Base-by-base conservation (phyloP, 2,888 invertebrate genomes). In the Nymphalis c-album region DNA sequence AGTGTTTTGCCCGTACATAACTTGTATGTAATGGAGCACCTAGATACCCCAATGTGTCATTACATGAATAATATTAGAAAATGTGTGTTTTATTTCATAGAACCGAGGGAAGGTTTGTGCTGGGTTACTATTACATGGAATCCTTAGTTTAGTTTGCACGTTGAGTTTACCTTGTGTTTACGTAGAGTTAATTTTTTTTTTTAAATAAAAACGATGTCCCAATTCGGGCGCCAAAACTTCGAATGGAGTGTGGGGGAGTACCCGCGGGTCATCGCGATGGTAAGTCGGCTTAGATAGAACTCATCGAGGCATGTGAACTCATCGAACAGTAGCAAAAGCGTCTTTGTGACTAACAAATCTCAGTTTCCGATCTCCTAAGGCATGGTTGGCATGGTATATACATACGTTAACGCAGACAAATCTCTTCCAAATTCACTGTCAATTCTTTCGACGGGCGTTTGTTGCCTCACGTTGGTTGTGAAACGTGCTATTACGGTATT, bases 391-490 rank as follows among this genome's bases (percentile, higher is more conserved):
- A 90, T 91, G 88, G 78, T 83, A 74, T 55, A 55, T 67, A 80
- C 85, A 80, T 87, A 86, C 86, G 85, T 88, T 88, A 86, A 77
- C 75, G 78, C 78, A 78, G 77, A 79, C 79, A 80, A 86, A 85
- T 89, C 87, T 89, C 90, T 88, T 80, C 82, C 79, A 78, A 80
- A 79, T 82, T 87, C 86, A 85, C 88, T 88, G 91, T 91, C 91
- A 90, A 90, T 90, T 90, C 78, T 83, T 74, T 79, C 82, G 80
- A 84, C 82, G 85, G 83, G 89, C 89, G 81, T 82, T 84, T 77
- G 90, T 84, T 77, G 90, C 91, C 91, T 85, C 87, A 90, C 89
- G 85, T 87, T 86, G 91, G 91, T 91, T 91, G 91, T 91, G 91
- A 91, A 84, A 85, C 91, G 91, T 90, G 90, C 90, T 91, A 87